Base-by-base conservation (phyloP, 2,888 invertebrate species). In the Lacanobia wlatinum region DNA sequence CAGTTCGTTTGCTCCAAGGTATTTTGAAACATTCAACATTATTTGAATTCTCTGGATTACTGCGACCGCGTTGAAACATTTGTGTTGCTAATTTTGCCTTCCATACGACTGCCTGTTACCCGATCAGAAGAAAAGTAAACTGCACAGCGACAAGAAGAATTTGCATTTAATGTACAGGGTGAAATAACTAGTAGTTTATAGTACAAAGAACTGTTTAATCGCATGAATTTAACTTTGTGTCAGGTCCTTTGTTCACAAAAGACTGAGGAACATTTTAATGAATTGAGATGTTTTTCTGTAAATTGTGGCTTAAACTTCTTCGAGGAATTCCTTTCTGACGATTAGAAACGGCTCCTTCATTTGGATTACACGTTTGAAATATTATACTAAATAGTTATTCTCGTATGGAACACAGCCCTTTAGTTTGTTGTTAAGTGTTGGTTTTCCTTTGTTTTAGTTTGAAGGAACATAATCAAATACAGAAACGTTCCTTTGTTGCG, bases 31-130 rank as follows among this genome's bases (percentile, higher is more conserved):
- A 73, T 73, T 84, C 73, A 82, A 69, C 75, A 69, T 86, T 67
- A 83, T 86, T 86, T 80, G 74, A 83, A 86, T 89, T 84, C 84
- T 81, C 80, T 68, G 84, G 81, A 69, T 84, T 85, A 84, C 78
- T 69, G 67, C 52, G 72, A 78, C 78, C 64, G 67, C 66, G 52
- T 48, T 67, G 73, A 46, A 59, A 73, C 70, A 84, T 85, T 87
- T 87, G 84, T 80, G 63, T 84, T 84, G 83, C 86, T 83, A 87
- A 78, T 84, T 48, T 69, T 58, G 23, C 48, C 56, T 61, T 72
- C 40, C 48, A 12, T 68, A 68, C 56, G 21, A 66, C 23, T 40
- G n/a, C 28, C 18, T 52, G 58, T 69, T 66, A 70, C 71, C 52
- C 14, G 28, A 71, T 70, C 56, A 55, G 40, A 43, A 16, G 18